Conservation (phyloP, 2,113 vertebrate species). For the Sinocyclocheilus rhinocerous region DNA sequence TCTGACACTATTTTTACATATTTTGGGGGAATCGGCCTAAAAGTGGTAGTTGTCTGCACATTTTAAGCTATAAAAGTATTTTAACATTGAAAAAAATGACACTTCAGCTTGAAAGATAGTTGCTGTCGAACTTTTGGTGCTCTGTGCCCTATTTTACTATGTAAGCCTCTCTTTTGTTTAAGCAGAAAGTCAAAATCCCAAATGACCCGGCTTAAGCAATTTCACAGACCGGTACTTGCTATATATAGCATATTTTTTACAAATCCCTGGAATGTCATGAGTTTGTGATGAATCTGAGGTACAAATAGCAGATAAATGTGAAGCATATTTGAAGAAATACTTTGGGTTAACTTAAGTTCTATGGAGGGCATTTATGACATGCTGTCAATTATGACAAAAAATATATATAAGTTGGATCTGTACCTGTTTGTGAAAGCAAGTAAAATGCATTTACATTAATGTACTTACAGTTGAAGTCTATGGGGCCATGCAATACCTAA, state of each 20-base stretch:
- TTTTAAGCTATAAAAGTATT: background rate
- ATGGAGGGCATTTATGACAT: background rate
- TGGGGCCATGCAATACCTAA: background rate
- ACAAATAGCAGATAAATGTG: background rate
- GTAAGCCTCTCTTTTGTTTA: conserved; percentile 4
- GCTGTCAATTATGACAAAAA: background rate
- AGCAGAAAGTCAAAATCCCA: conserved; percentile 32
- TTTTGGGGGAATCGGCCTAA: background rate
- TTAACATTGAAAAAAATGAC: background rate
- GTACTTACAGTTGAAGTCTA: background rate
- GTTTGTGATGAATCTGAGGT: background rate
- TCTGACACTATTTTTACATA: background rate
- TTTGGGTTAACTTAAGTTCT: background rate
- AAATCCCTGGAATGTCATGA: conserved; percentile 10
- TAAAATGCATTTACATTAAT: background rate
- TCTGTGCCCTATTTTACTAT: background rate
- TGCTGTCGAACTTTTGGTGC: background rate
- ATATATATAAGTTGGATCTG: background rate
- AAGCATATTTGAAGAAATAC: background rate
- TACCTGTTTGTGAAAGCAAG: background rate
- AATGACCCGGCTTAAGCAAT: background rate
- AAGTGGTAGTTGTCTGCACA: background rate
- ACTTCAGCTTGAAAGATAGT: background rate
- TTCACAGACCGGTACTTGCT: conserved; percentile 22
- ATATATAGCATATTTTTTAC: background rate